Base-by-base conservation (phyloP, 2,113 vertebrate genomes). In the Urocitellus parryii region DNA sequence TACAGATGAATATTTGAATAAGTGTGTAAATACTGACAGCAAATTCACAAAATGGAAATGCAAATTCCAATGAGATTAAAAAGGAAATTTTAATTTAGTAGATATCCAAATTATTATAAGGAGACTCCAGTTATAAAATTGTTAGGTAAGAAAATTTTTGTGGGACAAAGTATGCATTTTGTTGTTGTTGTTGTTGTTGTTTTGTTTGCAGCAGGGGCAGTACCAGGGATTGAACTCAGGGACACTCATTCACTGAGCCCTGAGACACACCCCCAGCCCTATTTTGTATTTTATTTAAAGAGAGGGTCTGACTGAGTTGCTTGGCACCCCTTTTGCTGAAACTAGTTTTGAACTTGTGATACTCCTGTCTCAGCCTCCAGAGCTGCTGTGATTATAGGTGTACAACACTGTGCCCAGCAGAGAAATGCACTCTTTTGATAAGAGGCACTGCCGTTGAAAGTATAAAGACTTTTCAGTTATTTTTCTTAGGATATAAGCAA, bases 1-100 rank as follows among this genome's bases (percentile, higher is more conserved):
- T 79, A 67, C 88, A 86, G 63, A 37, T 73, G 37, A 79, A 37
- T 88, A 25, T 45, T 77, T 93, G 53, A 91, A 81, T 88, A 72
- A 58, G 76, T 65, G 3, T 48, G 65, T 61, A 16, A 91, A 88
- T 22, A 9, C 1, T 65, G 45, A 74, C 8, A 76, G 29, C 5
- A 42, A 74, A 48, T 65, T 58, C 39, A 82, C 3, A 86, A 92
- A 77, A 70, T 42, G 7, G 14, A 73, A 86, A 78, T 61, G 2
- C 8, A n/a, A 39, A 81, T 85, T 51, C 45, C 32, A 76, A 45
- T 79, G 74, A 70, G 94, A 84, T 32, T 34, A 42, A 17, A 16
- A 84, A 88, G 48, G 3, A 83, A 87, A 88, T 16, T 22, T 53
- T 58, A 78, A 91, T 90, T 56, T 34, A 72, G 29, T 22, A 68